These are phyloP conservation scores for Physocephala rufipes DNA, from an alignment of 2,888 invertebrate genomes.

Conservation along the genomic window DNA sequence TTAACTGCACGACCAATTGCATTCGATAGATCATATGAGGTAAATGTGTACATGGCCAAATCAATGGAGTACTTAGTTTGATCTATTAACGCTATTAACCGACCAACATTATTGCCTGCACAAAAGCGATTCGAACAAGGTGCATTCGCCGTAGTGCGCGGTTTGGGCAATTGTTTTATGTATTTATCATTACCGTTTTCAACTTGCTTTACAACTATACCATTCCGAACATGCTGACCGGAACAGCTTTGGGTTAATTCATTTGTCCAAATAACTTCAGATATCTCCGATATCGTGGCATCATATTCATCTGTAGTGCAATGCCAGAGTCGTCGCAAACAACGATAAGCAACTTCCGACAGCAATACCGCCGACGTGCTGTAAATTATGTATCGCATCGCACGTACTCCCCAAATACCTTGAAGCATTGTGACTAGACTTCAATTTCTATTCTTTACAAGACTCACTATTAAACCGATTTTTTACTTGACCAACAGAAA, in stretches of 20 bases:
- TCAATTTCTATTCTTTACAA: too few species aligned
- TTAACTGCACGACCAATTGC: slow-evolving; percentile 51
- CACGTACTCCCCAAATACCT: slow-evolving; percentile 1
- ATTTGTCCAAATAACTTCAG: slow-evolving; percentile 49
- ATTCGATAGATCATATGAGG: slow-evolving; percentile 45
- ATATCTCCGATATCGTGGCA: slow-evolving; percentile 33
- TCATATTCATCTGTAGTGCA: neutral
- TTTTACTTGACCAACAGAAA: too few species aligned
- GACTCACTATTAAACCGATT: too few species aligned
- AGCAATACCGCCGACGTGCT: slow-evolving; percentile 40
- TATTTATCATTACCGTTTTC: neutral
- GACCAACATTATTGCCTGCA: slow-evolving; percentile 44
- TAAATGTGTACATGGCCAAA: slow-evolving; percentile 60
- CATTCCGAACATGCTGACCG: slow-evolving; percentile 32
- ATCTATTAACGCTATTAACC: slow-evolving; percentile 51
- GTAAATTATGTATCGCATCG: slow-evolving; percentile 41
- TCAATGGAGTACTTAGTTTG: slow-evolving; percentile 56
- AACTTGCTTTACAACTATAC: neutral
- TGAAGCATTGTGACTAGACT: neutral
- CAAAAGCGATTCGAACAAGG: slow-evolving; percentile 47
- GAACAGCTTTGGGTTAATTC: slow-evolving; percentile 46
- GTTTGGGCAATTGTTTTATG: neutral
- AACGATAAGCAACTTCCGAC: slow-evolving; percentile 43
- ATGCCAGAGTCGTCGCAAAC: slow-evolving; percentile 30
- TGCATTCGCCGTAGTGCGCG: neutral